Conservation (phyloP, 2,113 vertebrate genomes). For the Ammodramus savannarum region DNA sequence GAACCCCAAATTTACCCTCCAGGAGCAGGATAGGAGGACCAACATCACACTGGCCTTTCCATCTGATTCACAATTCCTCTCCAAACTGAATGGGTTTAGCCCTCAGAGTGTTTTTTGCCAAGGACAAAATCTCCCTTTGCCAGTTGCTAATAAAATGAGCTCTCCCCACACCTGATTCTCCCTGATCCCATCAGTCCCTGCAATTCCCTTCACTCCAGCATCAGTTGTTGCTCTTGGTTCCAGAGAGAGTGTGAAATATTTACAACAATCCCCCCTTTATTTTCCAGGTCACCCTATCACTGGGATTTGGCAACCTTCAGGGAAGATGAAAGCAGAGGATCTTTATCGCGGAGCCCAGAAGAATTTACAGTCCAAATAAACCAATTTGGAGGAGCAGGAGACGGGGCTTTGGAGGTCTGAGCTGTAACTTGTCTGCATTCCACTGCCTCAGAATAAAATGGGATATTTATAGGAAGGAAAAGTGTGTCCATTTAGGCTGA, state of each 20-base stretch:
- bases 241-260: constrained; percentile 17
- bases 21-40: not conserved
- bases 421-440: constrained; percentile 22
- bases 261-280: constrained; percentile 7
- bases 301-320: not conserved
- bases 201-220: not conserved
- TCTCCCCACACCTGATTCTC: not conserved
- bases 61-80: not conserved
- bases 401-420: not conserved
- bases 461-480: constrained; percentile 41
- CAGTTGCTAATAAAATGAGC: not conserved
- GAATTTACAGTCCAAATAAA: constrained; percentile 54
- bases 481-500: constrained; percentile 27
- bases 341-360: constrained; percentile 1
- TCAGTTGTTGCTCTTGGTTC: not conserved
- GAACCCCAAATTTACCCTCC: not conserved
- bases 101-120: not conserved
- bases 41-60: not conserved
- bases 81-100: not conserved
- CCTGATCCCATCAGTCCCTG: not conserved
- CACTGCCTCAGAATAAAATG: constrained; percentile 15
- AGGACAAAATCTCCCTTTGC: not conserved
- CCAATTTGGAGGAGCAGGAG: constrained; percentile 6
- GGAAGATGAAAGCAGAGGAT: constrained; percentile 23
- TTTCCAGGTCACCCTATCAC: not conserved